These are phyloP conservation scores for Thalassoma bifasciatum DNA, from an alignment of 2,113 vertebrate genomes.

Conservation along the genomic window DNA sequence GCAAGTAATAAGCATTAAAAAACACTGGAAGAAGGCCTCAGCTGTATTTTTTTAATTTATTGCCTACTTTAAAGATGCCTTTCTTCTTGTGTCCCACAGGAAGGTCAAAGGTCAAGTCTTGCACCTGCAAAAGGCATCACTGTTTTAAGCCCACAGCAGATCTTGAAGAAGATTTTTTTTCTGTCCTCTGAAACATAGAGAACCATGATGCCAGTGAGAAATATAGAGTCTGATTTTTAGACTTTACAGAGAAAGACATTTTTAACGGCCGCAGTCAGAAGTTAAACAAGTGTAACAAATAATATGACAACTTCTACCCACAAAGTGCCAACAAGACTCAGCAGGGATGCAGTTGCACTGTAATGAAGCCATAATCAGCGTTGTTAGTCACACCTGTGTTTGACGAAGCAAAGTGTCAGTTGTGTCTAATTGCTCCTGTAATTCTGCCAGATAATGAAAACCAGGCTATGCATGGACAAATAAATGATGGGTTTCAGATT, in stretches of 20 bases:
- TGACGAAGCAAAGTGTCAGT: background rate
- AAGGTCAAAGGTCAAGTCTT: constrained; percentile 12
- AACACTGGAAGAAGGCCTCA: no score
- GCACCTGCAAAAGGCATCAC: background rate
- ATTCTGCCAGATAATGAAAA: background rate
- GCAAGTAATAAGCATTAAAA: background rate
- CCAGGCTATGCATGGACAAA: background rate
- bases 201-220: no score
- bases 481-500: background rate
- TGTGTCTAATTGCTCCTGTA: background rate
- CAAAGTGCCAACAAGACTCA: background rate
- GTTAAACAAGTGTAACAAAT: background rate
- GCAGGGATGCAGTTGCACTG: background rate
- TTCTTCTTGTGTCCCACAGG: background rate
- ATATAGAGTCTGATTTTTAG: no score
- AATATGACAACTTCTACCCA: background rate
- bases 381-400: background rate
- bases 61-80: constrained; percentile 1
- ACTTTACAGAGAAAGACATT: background rate
- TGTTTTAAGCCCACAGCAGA: background rate
- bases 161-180: no score
- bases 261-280: background rate
- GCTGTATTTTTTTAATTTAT: background rate
- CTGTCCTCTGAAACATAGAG: no score
- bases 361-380: background rate